Evolutionary conservation across 2,888 invertebrate genomes (phyloP), one percentile per base, ranked within the genome.

Genomic region (Metacarcinus magister): DNA sequence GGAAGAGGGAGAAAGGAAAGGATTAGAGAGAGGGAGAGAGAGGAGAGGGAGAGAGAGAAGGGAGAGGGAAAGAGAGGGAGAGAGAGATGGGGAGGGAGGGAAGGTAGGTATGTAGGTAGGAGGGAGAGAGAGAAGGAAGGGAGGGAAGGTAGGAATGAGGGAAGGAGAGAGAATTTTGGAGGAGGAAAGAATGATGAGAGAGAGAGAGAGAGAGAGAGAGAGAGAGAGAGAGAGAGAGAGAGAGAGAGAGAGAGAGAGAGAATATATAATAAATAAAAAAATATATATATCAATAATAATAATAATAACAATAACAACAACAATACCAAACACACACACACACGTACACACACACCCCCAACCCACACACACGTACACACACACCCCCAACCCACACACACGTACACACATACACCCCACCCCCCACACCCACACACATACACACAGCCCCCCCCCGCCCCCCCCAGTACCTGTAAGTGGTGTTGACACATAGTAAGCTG

Each of bases 401-500:
- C 4, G 0, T 10, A 16, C 67, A 4, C 0, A 5, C 23, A 4
- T 0, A 0, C 16, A 23, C 23, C 16, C 23, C 67, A 23, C 4
- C 23, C 23, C 67, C 8, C 16, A 28, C 75, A 28, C 32, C 54
- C 0, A 23, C 23, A 23, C 67, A 19, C 4, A 0, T 19, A 16
- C 67, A 4, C 19, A 19, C 23, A 4, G 19, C 19, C 0, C 28
- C 3, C 13, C 28, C 82, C n/a, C 28, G 8, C 5, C 82, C 5
- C 32, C 32, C 4, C 2, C 32, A 54, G 8, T 32, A 82, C 82
- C 82, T 32, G 28, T 16, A 82, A 54, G 46, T 96, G 96, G 89
- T 96, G 96, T 44, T 96, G 96, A 82, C 95, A 96, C 93, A 96
- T 93, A 23, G 32, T 96, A 23, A 95, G 95, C 28, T 96, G 96